Evolutionary conservation across 2,888 invertebrate genomes (phyloP).

Genomic region (Drosophila testacea): DNA sequence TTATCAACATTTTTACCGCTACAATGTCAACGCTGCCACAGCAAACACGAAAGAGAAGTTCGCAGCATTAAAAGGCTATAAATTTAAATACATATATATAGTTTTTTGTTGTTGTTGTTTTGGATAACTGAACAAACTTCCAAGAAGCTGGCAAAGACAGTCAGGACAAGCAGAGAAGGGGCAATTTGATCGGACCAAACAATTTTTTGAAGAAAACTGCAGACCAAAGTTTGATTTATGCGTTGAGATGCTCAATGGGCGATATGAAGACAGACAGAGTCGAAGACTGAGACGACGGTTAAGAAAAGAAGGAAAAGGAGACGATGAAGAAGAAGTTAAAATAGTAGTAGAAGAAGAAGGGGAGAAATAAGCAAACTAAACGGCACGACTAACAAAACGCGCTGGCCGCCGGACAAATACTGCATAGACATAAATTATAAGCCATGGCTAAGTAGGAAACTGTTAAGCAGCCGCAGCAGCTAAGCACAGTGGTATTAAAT

Average conservation of each 20-base stretch:
- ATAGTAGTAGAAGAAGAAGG: slow-evolving; percentile 20
- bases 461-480: slow-evolving; percentile 51
- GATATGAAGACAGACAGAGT: slow-evolving; percentile 49
- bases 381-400: slow-evolving; percentile 75
- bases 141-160: slow-evolving; percentile 60
- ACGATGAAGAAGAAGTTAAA: neutral
- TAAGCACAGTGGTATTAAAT: slow-evolving; percentile 51
- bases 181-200: slow-evolving; percentile 67
- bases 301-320: slow-evolving; percentile 3
- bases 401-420: slow-evolving; percentile 50
- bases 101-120: neutral
- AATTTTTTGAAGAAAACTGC: slow-evolving; percentile 62
- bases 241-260: slow-evolving; percentile 73
- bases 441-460: slow-evolving; percentile 76
- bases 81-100: slow-evolving; percentile 48
- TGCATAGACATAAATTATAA: slow-evolving; percentile 75
- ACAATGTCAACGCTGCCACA: slow-evolving; percentile 68
- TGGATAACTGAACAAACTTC: slow-evolving; percentile 48
- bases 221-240: slow-evolving; percentile 78
- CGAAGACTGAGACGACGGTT: neutral
- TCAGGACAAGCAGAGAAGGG: slow-evolving; percentile 5
- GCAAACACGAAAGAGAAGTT: slow-evolving; percentile 38
- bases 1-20: slow-evolving; percentile 74
- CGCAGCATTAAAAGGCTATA: slow-evolving; percentile 70
- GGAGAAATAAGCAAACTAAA: slow-evolving; percentile 55